A percentile compares a stretch with the other conserved stretches of the same genome.
phyloP scores from a whole-genome alignment of 2,888 invertebrate genomes.

The Pimpla rufipes region DNA sequence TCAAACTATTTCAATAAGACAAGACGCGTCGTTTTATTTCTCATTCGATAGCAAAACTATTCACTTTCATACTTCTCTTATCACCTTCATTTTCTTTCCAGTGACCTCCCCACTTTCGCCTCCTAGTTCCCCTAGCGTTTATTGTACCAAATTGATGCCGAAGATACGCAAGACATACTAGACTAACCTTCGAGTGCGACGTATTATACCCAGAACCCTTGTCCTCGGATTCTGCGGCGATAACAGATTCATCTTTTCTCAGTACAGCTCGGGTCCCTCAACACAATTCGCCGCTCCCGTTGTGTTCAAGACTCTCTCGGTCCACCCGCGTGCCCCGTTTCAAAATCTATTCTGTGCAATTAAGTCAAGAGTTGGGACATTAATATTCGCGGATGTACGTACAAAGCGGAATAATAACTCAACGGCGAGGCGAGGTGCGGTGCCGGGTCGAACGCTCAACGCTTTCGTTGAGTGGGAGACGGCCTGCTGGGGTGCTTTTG shows the following conservation, averaged over 20 bases:
- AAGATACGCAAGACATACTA: slow-evolving; percentile 30
- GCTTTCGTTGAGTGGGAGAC: slow-evolving; percentile 26
- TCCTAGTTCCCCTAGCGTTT: slow-evolving; percentile 10
- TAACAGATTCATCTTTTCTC: slow-evolving; percentile 27
- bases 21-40: slow-evolving; percentile 74
- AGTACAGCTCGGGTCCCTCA: slow-evolving; percentile 24
- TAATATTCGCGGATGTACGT: slow-evolving; percentile 83
- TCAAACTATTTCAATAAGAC: slow-evolving; percentile 73
- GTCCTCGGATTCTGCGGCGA: slow-evolving; percentile 41
- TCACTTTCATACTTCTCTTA: slow-evolving; percentile 51
- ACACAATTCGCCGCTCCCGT: slow-evolving; percentile 55
- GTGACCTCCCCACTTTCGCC: background rate
- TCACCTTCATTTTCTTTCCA: slow-evolving; percentile 10
- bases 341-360: slow-evolving; percentile 82
- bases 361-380: slow-evolving; percentile 83
- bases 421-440: slow-evolving; percentile 74
- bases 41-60: slow-evolving; percentile 49
- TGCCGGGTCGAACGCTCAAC: slow-evolving; percentile 66
- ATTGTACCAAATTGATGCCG: background rate
- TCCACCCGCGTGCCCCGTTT: slow-evolving; percentile 51
- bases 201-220: slow-evolving; percentile 1
- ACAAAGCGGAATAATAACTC: slow-evolving; percentile 83
- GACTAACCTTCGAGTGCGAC: slow-evolving; percentile 35
- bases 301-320: slow-evolving; percentile 51
- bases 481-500: slow-evolving; percentile 39